phyloP scores from a whole-genome alignment of 1,140 invertebrate genomes.

The Tetramorium parvispinum region DNA sequence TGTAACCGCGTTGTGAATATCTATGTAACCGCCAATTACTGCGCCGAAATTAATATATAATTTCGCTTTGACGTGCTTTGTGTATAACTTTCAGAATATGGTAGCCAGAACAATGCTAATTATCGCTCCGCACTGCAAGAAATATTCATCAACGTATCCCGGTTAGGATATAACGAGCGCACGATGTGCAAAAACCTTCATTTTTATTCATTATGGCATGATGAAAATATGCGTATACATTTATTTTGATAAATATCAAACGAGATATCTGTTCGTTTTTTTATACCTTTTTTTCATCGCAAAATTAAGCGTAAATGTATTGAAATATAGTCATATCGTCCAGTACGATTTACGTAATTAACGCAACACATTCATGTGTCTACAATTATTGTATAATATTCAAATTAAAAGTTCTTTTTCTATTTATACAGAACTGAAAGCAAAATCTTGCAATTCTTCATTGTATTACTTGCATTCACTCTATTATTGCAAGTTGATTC shows the following conservation, averaged over 20 bases:
- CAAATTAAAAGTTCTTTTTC: background rate
- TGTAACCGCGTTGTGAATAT: slow-evolving; percentile 32
- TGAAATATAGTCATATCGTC: slow-evolving; percentile 3
- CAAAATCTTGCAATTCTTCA: background rate
- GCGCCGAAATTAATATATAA: slow-evolving; percentile 45
- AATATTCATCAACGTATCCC: slow-evolving; percentile 52
- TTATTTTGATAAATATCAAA: slow-evolving; percentile 52
- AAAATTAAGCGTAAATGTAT: slow-evolving; percentile 19
- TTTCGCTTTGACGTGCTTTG: slow-evolving; percentile 54
- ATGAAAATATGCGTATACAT: slow-evolving; percentile 25
- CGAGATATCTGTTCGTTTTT: slow-evolving; percentile 3
- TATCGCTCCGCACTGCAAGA: slow-evolving; percentile 41
- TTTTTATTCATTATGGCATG: slow-evolving; percentile 45
- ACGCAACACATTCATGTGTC: background rate
- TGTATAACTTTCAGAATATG: slow-evolving; percentile 48
- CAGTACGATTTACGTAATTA: slow-evolving; percentile 5
- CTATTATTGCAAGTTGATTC: background rate
- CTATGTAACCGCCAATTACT: slow-evolving; percentile 46
- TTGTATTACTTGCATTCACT: background rate
- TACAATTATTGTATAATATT: slow-evolving; percentile 1
- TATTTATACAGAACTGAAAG: background rate
- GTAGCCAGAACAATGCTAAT: slow-evolving; percentile 42
- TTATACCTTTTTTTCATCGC: slow-evolving; percentile 1
- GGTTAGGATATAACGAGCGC: slow-evolving; percentile 43
- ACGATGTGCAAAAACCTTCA: slow-evolving; percentile 34